phyloP scores from a whole-genome alignment of 2,113 vertebrate species.

The human (Homo sapiens) region GRCh38 chr5:95373001-95373500 shows the following conservation, averaged over 20 bases:
- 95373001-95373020: neutral
- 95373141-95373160: neutral
- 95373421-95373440: neutral
- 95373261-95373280: neutral
- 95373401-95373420: neutral
- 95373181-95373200: neutral
- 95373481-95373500: neutral
- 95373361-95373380: neutral
- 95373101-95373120: neutral
- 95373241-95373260: neutral
- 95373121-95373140: neutral
- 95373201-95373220: neutral
- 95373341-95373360: neutral
- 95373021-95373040: neutral
- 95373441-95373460: neutral
- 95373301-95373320: neutral
- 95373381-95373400: neutral
- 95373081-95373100: neutral
- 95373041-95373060: neutral
- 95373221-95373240: neutral
- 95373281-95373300: neutral
- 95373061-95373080: neutral
- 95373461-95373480: neutral
- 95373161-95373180: neutral
- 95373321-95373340: neutral